A percentile compares a stretch with the other conserved stretches of the same genome.
Evolutionary conservation across 2,888 invertebrate genomes (phyloP).

Genomic region (Cryptophagus acutangulus): DNA sequence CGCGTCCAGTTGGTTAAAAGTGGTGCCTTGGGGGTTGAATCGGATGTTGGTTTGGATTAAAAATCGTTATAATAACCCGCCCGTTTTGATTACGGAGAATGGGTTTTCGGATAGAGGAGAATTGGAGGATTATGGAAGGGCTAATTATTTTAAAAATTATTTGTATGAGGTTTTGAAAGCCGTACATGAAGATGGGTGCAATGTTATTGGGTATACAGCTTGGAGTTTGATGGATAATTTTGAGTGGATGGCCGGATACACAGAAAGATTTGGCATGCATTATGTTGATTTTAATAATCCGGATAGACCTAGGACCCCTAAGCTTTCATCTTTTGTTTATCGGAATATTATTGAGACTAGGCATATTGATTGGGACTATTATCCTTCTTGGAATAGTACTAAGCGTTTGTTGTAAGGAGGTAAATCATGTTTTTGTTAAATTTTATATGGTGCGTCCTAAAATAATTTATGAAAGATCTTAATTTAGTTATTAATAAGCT

Average conservation of each 20-base stretch:
- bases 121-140: slow-evolving; percentile 9
- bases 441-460: too few relatives aligned
- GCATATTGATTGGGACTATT: slow-evolving; percentile 9
- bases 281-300: slow-evolving; percentile 49
- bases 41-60: slow-evolving; percentile 53
- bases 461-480: too few relatives aligned
- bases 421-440: too few relatives aligned
- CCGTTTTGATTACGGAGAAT: slow-evolving; percentile 56
- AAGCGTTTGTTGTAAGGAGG: too few relatives aligned
- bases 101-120: slow-evolving; percentile 48
- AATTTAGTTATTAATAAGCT: too few relatives aligned
- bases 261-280: slow-evolving; percentile 50
- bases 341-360: slow-evolving; percentile 47
- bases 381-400: slow-evolving; percentile 2
- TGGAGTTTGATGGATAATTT: slow-evolving; percentile 49
- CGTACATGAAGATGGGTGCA: slow-evolving; percentile 46
- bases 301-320: slow-evolving; percentile 47
- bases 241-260: slow-evolving; percentile 47
- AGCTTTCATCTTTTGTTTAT: slow-evolving; percentile 49
- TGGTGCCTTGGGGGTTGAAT: slow-evolving; percentile 57
- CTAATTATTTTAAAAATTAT: slow-evolving; percentile 29
- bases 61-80: slow-evolving; percentile 46
- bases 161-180: slow-evolving; percentile 31
- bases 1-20: slow-evolving; percentile 15
- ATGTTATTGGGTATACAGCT: slow-evolving; percentile 52